A percentile compares a stretch with the other conserved stretches of the same genome.
phyloP scores from a whole-genome alignment of 2,797 vertebrate species.

The Cephalopachus bancanus region DNA sequence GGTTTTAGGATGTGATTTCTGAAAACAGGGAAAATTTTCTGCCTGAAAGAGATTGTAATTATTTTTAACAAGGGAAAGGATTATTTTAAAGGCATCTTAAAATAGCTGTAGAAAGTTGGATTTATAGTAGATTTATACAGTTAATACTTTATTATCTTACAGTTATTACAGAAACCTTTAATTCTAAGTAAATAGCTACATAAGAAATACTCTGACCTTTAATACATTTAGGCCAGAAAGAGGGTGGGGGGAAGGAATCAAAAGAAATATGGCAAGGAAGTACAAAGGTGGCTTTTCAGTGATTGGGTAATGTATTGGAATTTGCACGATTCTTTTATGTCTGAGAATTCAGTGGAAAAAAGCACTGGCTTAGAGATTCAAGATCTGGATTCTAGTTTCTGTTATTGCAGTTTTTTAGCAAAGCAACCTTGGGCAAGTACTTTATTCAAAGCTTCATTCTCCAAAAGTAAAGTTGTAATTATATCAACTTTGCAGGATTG shows the following conservation, averaged over 20 bases:
- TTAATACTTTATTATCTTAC: conserved; percentile 33
- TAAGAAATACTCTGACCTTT: neutral
- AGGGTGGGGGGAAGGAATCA: neutral
- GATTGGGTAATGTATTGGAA: neutral
- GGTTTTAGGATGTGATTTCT: neutral
- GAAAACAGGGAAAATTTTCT: neutral
- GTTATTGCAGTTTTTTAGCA: conserved; percentile 14
- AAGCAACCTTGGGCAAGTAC: neutral
- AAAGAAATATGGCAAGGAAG: neutral
- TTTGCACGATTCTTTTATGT: neutral
- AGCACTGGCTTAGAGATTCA: neutral
- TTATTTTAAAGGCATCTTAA: conserved; percentile 55
- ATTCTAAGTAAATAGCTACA: neutral
- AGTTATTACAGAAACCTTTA: neutral
- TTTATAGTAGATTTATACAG: conserved; percentile 20
- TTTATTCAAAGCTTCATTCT: conserved; percentile 23
- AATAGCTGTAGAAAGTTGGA: conserved; percentile 7
- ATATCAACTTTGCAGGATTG: conserved; percentile 12
- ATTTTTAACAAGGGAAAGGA: conserved; percentile 35
- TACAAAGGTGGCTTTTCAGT: neutral
- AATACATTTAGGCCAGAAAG: neutral
- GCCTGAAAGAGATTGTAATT: conserved; percentile 24
- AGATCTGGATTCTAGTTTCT: neutral
- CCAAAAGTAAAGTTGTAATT: conserved; percentile 46
- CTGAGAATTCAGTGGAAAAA: neutral